phyloP scores from a whole-genome alignment of 2,888 invertebrate genomes.

The Epiblema foenella region DNA sequence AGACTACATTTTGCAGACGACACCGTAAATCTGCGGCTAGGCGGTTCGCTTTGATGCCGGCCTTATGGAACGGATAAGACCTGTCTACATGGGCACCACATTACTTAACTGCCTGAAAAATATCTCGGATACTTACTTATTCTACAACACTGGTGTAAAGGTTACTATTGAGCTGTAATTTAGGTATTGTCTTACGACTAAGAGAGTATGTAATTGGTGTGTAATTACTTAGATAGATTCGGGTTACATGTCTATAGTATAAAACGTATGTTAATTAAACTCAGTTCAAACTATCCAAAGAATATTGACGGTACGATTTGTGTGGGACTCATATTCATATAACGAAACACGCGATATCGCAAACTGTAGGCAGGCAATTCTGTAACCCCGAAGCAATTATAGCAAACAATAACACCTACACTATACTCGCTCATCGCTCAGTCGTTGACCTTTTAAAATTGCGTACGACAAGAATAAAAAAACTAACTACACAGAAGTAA shows the following conservation, averaged over 20 bases:
- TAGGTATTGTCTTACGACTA: not conserved
- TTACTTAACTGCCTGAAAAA: conserved; percentile 4
- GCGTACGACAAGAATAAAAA: conserved; percentile 22
- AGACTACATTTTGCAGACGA: conserved; percentile 23
- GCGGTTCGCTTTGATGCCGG: conserved; percentile 30
- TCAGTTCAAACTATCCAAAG: not conserved
- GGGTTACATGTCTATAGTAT: not conserved
- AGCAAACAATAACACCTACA: conserved; percentile 73
- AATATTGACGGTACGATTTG: not conserved
- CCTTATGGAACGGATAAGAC: conserved; percentile 22
- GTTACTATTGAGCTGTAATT: not conserved
- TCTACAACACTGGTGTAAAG: not conserved
- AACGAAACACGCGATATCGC: conserved; percentile 6
- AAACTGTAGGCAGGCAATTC: conserved; percentile 38
- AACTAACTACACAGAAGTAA: conserved; percentile 15
- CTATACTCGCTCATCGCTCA: conserved; percentile 48
- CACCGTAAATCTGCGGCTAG: conserved; percentile 28
- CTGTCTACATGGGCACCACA: conserved; percentile 11
- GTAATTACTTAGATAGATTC: conserved; percentile 10
- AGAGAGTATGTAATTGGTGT: not conserved
- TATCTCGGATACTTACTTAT: not conserved
- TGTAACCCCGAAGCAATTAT: conserved; percentile 57
- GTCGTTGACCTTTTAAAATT: conserved; percentile 58
- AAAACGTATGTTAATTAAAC: not conserved
- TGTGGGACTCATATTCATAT: conserved; percentile 6